phyloP scores from a whole-genome alignment of 1,140 invertebrate genomes.

The Ceratosolen solmsi region DNA sequence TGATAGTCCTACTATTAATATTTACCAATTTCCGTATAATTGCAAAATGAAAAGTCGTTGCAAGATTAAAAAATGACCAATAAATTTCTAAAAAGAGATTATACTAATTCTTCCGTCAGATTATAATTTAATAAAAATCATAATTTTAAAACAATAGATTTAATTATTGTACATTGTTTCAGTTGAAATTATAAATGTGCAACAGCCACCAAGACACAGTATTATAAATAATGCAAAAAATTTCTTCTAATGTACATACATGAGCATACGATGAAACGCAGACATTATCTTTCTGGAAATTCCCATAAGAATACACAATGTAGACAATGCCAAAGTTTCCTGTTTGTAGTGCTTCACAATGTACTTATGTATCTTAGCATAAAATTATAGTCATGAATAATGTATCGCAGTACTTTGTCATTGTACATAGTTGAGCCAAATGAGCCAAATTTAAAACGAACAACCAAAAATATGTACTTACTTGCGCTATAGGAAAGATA shows the following conservation, averaged over 20 bases:
- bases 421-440: not conserved
- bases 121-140: too few relatives aligned
- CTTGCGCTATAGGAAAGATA: not conserved
- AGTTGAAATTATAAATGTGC: too few relatives aligned
- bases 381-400: conserved; percentile 8
- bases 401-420: not conserved
- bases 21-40: too few relatives aligned
- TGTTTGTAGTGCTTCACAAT: not conserved
- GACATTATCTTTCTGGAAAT: not conserved
- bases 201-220: too few relatives aligned
- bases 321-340: conserved; percentile 9
- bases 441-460: not conserved
- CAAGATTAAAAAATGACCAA: too few relatives aligned
- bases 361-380: conserved; percentile 1
- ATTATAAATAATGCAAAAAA: not conserved
- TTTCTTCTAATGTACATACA: not conserved
- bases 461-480: not conserved
- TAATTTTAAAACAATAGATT: too few relatives aligned
- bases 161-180: too few relatives aligned
- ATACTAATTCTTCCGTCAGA: too few relatives aligned
- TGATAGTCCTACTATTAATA: too few relatives aligned
- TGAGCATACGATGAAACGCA: not conserved
- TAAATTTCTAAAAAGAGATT: too few relatives aligned
- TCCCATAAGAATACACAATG: not conserved
- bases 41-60: too few relatives aligned